Evolutionary conservation across 2,888 invertebrate species (phyloP), one percentile per base, ranked within the genome.

Genomic region (Anorthoa munda): DNA sequence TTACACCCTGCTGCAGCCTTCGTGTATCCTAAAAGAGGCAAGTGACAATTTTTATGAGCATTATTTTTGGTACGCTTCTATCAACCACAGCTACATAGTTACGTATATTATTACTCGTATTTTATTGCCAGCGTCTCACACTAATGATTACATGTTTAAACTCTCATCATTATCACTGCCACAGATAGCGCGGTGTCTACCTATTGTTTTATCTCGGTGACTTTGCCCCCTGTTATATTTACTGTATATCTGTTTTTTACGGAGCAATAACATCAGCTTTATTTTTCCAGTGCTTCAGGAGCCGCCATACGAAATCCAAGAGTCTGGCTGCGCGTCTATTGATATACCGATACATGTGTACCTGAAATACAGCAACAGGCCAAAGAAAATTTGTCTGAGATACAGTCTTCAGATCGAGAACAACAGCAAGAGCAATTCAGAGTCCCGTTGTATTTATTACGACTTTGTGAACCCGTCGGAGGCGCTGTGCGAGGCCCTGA

Each of bases 261-360:
- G 83, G 77, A 86, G 85, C 82, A 86, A 87, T 87, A 86, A 82
- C 77, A 83, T 82, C 77, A 72, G 78, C 83, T 73, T 85, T 85
- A 83, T 79, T 75, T 82, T 93, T 93, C 72, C 95, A 96, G 96
- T 96, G 77, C 92, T 95, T 80, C 96, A 95, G 91, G 96, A 95
- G 92, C 96, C 96, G 87, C 96, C 96, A 81, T 96, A 96, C 92
- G 96, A 96, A 91, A 95, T 96, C 85, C 94, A 95, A 90, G 96
- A 96, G 89, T 95, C 96, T 51, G 96, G 96, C 64, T 94, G 93
- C 88, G 93, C 94, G 39, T 96, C 96, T 39, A 94, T 95, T 72
- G 95, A 95, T 65, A 95, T 96, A 87, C 96, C 96, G 53, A 96
- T 96, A 68, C 93, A 96, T 90, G 95, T 96, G 88, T 95, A 96